These are phyloP conservation scores for Steatornis caripensis DNA, from an alignment of 2,113 vertebrate species.

Conservation along the genomic window DNA sequence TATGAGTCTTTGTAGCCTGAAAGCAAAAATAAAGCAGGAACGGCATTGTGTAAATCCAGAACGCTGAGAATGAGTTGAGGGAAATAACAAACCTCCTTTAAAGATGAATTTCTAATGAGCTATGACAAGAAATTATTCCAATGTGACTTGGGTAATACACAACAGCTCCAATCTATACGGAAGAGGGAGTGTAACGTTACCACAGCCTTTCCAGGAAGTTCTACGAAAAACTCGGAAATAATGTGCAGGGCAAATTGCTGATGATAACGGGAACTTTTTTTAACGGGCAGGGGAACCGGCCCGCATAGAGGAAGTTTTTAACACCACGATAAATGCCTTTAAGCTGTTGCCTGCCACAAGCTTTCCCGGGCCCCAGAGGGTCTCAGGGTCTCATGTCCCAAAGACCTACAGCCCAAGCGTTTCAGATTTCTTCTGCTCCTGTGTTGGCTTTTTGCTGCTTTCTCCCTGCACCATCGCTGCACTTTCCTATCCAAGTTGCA, in stretches of 20 bases:
- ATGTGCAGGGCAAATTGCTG: not conserved
- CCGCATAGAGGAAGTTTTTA: accelerated
- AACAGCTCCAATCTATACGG: not conserved
- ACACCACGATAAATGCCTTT: not conserved
- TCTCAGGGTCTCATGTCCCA: accelerated
- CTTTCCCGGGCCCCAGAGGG: not conserved
- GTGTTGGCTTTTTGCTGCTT: accelerated
- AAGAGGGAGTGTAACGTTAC: not conserved
- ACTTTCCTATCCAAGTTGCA: not conserved
- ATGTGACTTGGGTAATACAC: not conserved
- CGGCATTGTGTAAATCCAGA: not conserved
- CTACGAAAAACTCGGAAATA: not conserved
- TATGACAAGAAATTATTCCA: not conserved
- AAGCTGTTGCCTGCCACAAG: not conserved
- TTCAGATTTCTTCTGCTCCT: not conserved
- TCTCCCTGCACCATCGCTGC: accelerated
- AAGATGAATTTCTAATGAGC: slow-evolving; percentile 15
- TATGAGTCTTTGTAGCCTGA: not conserved
- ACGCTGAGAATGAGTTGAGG: not conserved
- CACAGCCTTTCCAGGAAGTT: not conserved
- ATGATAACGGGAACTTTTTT: accelerated
- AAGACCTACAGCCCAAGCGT: accelerated
- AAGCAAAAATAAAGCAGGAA: not conserved
- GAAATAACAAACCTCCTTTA: not conserved
- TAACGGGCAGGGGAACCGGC: not conserved